phyloP scores from a whole-genome alignment of 2,113 vertebrate species.

The Piprites chloris region DNA sequence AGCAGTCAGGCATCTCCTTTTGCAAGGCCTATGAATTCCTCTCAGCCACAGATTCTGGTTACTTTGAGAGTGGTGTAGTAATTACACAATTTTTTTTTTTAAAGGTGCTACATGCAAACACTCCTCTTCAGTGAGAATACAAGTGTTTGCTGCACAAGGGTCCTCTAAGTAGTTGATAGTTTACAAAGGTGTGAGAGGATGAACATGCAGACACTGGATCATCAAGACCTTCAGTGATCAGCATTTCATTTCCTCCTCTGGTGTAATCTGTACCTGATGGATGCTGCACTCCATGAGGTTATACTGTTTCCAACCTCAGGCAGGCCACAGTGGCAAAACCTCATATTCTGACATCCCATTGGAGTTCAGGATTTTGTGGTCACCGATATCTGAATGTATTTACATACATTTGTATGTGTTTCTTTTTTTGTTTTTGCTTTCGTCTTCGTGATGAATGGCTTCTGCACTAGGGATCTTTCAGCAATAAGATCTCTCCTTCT shows the following conservation, averaged over 20 bases:
- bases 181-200: background rate
- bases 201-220: background rate
- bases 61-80: background rate
- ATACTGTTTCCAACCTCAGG: background rate
- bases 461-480: background rate
- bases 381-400: background rate
- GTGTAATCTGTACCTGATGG: background rate
- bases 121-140: background rate
- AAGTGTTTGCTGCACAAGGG: background rate
- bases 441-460: background rate
- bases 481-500: background rate
- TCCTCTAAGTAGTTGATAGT: rapidly evolving
- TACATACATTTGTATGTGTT: background rate
- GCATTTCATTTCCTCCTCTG: background rate
- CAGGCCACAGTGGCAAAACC: background rate
- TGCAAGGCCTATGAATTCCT: background rate
- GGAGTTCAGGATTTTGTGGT: background rate
- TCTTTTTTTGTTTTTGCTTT: background rate
- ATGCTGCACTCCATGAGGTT: background rate
- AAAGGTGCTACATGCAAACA: background rate
- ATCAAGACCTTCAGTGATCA: background rate
- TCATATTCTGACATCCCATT: background rate
- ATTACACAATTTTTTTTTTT: background rate
- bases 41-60: background rate
- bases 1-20: background rate